Base-by-base conservation (phyloP, 1,140 invertebrate species). In the Hesperophylax magnus region DNA sequence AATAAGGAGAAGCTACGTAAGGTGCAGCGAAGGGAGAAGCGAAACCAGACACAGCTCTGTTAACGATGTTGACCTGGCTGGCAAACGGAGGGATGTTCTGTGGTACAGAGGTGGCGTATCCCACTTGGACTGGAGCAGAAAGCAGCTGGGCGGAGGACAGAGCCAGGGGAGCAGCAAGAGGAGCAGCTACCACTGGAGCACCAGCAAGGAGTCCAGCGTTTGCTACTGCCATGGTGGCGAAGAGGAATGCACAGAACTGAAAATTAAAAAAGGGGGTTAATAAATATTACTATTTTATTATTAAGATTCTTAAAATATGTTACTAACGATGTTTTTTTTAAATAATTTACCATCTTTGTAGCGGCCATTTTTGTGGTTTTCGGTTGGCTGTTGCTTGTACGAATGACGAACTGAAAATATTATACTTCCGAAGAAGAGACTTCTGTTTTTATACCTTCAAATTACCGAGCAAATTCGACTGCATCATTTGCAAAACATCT, bases 11-110 rank as follows among this genome's bases (percentile, higher is more conserved):
- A 22, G 82, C 58, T 6, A 78, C 14, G 60, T 77, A 77, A 47
- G 78, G 78, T 56, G 76, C 53, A 15, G 65, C 82, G 77, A 77
- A 58, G 1, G 86, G 86, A 60, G 88, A 86, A 6, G 87, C 72
- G 52, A 87, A 74, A 31, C 88, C 86, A 61, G 85, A 86, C 0
- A 91, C 77, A 52, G 87, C 88, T 83, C 86, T 89, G 53, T 87
- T 91, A 39, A 87, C 87, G 3, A 91, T 87, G 84, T 88, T 92
- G 54, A 92, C 84, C 85, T 91, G 90, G 14, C 89, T 88, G 4
- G 90, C 90, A 75, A 90, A 90, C 4, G 91, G 91, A 27, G 90
- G 90, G 63, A 92, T 87, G 78, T 92, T 92, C 77, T 92, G 90
- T 1, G 91, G 91, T 24, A 88, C 85, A 20, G 87, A 87, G 83